Evolutionary conservation across 2,797 vertebrate genomes (phyloP).

Genomic region (Cyclopterus lumpus): DNA sequence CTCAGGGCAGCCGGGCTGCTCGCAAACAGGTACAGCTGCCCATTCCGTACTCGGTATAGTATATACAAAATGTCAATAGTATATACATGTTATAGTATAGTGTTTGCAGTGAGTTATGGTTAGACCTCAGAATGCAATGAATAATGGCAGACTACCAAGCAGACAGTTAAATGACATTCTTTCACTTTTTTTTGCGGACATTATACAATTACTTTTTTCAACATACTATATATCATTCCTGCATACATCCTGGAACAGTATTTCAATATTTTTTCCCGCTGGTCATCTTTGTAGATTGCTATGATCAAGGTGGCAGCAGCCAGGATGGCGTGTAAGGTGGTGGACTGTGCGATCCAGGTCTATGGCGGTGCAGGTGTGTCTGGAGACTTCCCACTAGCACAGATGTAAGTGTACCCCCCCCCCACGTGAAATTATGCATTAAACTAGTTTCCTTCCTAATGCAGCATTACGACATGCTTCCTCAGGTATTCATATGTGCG

Average conservation of each 20-base stretch:
- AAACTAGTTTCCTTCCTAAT: background rate
- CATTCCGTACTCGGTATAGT: background rate
- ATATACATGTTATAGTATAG: background rate
- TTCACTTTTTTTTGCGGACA: no score
- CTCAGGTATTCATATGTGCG: constrained; percentile 86
- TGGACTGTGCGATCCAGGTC: constrained; percentile 92
- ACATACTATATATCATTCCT: background rate
- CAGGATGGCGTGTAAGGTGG: constrained; percentile 88
- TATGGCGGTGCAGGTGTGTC: constrained; percentile 91
- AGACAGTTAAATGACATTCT: no score
- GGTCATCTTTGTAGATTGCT: constrained; percentile 82
- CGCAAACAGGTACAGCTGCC: constrained; percentile 86
- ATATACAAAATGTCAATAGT: background rate
- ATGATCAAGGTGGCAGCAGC: constrained; percentile 94
- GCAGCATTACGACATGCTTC: background rate
- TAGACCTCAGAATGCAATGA: no score
- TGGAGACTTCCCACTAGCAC: constrained; percentile 90
- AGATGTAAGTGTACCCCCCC: constrained; percentile 86
- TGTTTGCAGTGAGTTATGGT: no score
- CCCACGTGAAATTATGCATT: background rate
- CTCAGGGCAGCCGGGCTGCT: constrained; percentile 82
- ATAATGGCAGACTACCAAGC: no score
- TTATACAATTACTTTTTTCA: no score
- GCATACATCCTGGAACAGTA: background rate
- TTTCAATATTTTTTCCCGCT: background rate